Conservation (phyloP, 2,888 invertebrate genomes). For the Graphium colonna region DNA sequence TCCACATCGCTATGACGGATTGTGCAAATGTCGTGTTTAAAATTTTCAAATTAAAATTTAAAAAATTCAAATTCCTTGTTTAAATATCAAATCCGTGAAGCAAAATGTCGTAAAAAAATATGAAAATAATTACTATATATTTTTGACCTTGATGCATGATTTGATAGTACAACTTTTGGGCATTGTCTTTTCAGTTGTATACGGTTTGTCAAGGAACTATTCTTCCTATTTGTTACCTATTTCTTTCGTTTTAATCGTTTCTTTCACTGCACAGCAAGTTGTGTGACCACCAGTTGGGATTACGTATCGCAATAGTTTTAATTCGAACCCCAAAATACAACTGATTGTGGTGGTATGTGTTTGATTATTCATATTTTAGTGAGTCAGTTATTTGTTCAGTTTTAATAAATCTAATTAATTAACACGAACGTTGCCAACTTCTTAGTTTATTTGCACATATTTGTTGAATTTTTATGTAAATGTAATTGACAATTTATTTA, state of each 20-base stretch:
- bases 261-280: slow-evolving; percentile 53
- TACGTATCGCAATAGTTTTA: slow-evolving; percentile 42
- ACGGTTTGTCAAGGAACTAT: slow-evolving; percentile 35
- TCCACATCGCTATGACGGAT: too few species aligned
- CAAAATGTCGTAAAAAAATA: too few species aligned
- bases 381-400: slow-evolving; percentile 72
- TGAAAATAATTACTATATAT: too few species aligned
- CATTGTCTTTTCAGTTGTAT: not conserved
- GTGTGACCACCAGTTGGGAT: slow-evolving; percentile 46
- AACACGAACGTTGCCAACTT: slow-evolving; percentile 73
- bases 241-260: slow-evolving; percentile 18
- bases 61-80: too few species aligned
- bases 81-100: too few species aligned
- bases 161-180: too few species aligned
- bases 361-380: slow-evolving; percentile 74
- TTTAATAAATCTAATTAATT: slow-evolving; percentile 63
- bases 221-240: slow-evolving; percentile 27
- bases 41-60: too few species aligned
- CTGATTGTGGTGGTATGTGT: slow-evolving; percentile 51
- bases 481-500: slow-evolving; percentile 76
- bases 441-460: slow-evolving; percentile 78
- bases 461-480: slow-evolving; percentile 67
- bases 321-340: slow-evolving; percentile 35
- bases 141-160: too few species aligned
- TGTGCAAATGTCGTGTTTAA: too few species aligned